A percentile compares a stretch with the other conserved stretches of the same genome.
phyloP scores from a whole-genome alignment of 2,797 vertebrate genomes.

The Takifugu ocellatus region DNA sequence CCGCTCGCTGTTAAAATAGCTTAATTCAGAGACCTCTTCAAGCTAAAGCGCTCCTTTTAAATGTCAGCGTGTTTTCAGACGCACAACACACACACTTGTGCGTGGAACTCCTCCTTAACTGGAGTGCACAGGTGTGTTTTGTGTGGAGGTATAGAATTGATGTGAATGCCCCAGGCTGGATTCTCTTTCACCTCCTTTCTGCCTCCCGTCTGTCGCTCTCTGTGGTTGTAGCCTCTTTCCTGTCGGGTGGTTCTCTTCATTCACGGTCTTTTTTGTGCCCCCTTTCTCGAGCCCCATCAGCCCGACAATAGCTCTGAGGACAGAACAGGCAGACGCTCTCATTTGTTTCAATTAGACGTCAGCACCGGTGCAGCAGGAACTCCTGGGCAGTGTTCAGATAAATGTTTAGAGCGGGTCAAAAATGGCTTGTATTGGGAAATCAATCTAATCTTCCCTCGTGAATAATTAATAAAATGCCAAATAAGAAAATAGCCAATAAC shows the following conservation, averaged over 20 bases:
- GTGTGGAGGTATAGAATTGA: slow-evolving; percentile 33
- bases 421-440: no score
- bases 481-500: no score
- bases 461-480: no score
- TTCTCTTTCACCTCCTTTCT: slow-evolving; percentile 18
- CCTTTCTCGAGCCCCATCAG: slow-evolving; percentile 27
- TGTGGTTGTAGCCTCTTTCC: slow-evolving; percentile 26
- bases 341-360: slow-evolving; percentile 57
- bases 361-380: slow-evolving; percentile 29
- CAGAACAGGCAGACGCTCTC: slow-evolving; percentile 28
- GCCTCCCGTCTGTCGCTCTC: slow-evolving; percentile 4
- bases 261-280: slow-evolving; percentile 10
- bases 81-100: slow-evolving; percentile 10
- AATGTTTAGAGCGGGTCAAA: no score
- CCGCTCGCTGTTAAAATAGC: slow-evolving; percentile 25
- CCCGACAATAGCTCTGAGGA: slow-evolving; percentile 35
- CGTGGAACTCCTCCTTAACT: slow-evolving; percentile 49
- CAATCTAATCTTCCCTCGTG: no score
- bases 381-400: slow-evolving; percentile 4
- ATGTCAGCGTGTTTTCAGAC: slow-evolving; percentile 43
- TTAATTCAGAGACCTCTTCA: slow-evolving; percentile 34
- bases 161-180: slow-evolving; percentile 30
- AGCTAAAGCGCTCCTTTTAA: slow-evolving; percentile 48
- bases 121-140: slow-evolving; percentile 55
- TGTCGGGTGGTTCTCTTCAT: slow-evolving; percentile 27